Evolutionary conservation across 2,113 vertebrate species (phyloP).

Genomic region (Sisor rabdophorus): DNA sequence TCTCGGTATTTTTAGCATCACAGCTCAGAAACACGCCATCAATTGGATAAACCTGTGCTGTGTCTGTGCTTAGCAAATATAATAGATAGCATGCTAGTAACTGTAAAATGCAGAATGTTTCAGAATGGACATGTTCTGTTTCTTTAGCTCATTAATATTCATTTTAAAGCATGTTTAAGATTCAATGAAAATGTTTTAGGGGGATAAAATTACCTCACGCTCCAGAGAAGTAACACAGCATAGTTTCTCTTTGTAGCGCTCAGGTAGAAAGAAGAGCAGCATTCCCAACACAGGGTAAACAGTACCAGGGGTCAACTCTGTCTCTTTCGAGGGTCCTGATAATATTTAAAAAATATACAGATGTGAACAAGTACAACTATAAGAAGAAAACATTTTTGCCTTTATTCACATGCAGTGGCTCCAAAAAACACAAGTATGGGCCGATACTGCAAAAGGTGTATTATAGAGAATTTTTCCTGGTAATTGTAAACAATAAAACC

Average conservation of each 20-base stretch:
- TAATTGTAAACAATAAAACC: no score
- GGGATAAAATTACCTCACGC: constrained; percentile 59
- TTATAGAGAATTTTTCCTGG: no score
- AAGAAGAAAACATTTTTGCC: neutral
- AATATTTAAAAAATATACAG: neutral
- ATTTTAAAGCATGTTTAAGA: neutral
- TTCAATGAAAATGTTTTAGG: neutral
- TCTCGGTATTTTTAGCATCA: no score
- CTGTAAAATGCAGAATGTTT: no score
- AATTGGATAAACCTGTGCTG: no score
- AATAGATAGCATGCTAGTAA: no score
- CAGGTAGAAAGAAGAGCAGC: constrained; percentile 80
- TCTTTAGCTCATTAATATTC: no score
- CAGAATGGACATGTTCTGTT: neutral
- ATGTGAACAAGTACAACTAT: neutral
- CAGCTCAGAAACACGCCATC: no score
- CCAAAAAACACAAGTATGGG: neutral
- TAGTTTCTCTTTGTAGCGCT: constrained; percentile 69
- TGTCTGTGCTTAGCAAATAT: no score
- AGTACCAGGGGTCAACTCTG: constrained; percentile 78
- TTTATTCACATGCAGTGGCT: neutral
- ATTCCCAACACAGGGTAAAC: constrained; percentile 79
- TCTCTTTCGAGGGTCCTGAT: constrained; percentile 79
- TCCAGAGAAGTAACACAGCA: constrained; percentile 68
- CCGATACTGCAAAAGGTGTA: no score